A percentile compares a stretch with the other conserved stretches of the same genome.
phyloP scores from a whole-genome alignment of 2,797 vertebrate genomes.

The Lutjanus argentimaculatus region DNA sequence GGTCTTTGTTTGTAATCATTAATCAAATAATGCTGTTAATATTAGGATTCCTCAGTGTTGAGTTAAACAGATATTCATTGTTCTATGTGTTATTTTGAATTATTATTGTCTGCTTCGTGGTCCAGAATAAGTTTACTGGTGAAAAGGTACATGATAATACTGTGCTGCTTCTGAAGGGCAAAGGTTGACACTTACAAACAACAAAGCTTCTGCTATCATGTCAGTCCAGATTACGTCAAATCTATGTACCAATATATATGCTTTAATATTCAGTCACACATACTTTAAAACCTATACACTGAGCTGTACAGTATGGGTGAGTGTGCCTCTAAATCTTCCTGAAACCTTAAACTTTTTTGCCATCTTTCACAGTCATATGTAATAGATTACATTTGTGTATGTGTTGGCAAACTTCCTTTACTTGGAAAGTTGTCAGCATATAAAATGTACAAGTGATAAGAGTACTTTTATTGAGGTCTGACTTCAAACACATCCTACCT shows the following conservation, averaged over 20 bases:
- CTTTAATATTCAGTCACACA: not conserved
- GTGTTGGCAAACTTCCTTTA: not conserved
- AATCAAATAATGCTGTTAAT: not conserved
- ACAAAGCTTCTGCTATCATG: not conserved
- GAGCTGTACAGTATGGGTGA: not conserved
- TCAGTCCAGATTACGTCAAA: not conserved
- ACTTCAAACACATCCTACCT: not conserved
- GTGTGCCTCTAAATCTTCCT: not conserved
- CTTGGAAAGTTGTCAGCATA: not conserved
- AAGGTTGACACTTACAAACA: constrained; percentile 8
- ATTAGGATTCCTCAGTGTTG: not conserved
- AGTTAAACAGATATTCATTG: not conserved
- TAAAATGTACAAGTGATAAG: not conserved
- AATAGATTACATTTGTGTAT: not conserved
- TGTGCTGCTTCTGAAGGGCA: not conserved
- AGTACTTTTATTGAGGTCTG: not conserved
- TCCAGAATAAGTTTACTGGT: too few relatives aligned
- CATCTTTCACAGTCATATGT: not conserved
- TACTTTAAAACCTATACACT: not conserved
- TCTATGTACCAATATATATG: not conserved
- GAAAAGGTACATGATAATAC: not conserved
- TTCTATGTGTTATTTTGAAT: not conserved
- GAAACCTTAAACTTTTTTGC: not conserved
- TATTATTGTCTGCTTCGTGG: not conserved
- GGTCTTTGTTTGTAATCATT: not conserved